Conservation (phyloP, 2,888 invertebrate genomes). For the Ochropleura leucogaster region DNA sequence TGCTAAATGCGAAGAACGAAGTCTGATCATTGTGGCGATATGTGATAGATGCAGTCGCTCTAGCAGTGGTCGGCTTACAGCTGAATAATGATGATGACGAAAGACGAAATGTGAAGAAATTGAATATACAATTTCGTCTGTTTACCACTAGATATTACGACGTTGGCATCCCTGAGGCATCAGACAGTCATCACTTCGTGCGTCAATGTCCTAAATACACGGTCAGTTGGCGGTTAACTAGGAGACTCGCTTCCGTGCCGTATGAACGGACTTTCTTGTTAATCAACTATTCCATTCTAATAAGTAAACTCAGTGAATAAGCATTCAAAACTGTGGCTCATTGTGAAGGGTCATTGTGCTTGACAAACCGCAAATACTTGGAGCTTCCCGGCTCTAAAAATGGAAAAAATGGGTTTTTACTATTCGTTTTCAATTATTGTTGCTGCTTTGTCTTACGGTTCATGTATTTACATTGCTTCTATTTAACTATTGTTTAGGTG, state of each 20-base stretch:
- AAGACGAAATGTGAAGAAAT: not conserved
- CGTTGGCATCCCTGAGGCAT: constrained; percentile 46
- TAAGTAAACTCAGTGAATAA: constrained; percentile 30
- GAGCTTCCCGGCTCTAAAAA: constrained; percentile 22
- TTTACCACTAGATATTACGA: constrained; percentile 12
- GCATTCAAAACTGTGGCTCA: constrained; percentile 5
- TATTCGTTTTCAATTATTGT: not conserved
- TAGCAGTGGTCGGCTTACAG: not conserved
- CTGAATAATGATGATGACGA: not conserved
- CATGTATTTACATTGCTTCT: constrained; percentile 19
- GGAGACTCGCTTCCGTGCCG: constrained; percentile 55
- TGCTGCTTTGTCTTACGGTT: not conserved
- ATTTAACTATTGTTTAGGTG: constrained; percentile 1
- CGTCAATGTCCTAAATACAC: constrained; percentile 79
- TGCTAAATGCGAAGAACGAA: not conserved
- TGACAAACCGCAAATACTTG: constrained; percentile 41
- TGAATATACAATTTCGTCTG: not conserved
- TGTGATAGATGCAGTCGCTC: not conserved
- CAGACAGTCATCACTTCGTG: constrained; percentile 65
- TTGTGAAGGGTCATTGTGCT: constrained; percentile 24
- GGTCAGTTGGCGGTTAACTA: constrained; percentile 59
- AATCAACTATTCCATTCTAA: constrained; percentile 32
- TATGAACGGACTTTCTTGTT: constrained; percentile 40
- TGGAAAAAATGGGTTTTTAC: constrained; percentile 33
- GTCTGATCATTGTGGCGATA: not conserved